phyloP scores from a whole-genome alignment of 2,797 vertebrate species.

The Alectoris magna region DNA sequence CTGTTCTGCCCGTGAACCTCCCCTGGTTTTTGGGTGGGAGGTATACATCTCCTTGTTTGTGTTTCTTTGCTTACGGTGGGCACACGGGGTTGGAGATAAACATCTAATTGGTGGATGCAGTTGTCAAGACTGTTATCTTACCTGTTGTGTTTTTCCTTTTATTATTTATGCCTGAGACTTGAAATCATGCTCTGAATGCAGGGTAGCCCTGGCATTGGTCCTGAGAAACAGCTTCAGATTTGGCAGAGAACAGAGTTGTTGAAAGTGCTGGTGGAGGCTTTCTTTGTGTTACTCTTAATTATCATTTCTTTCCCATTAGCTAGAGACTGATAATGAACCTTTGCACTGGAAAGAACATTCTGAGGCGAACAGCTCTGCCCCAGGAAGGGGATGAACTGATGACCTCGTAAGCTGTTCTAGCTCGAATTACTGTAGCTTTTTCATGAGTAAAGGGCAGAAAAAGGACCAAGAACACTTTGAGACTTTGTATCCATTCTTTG shows the following conservation, averaged over 20 bases:
- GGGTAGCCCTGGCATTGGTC: slow-evolving; percentile 16
- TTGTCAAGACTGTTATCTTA: slow-evolving; percentile 21
- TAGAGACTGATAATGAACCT: slow-evolving; percentile 57
- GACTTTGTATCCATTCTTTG: slow-evolving; percentile 8
- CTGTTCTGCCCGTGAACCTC: slow-evolving; percentile 37
- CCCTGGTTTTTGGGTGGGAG: neutral
- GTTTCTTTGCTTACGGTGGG: neutral
- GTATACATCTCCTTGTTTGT: neutral
- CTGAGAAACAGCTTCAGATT: slow-evolving; percentile 47
- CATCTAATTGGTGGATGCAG: neutral
- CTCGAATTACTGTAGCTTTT: slow-evolving; percentile 57
- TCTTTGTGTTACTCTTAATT: slow-evolving; percentile 63
- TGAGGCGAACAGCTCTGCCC: slow-evolving; percentile 26
- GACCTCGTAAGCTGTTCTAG: slow-evolving; percentile 32
- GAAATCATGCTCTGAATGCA: slow-evolving; percentile 40
- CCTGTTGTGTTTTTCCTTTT: neutral
- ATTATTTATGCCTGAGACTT: slow-evolving; percentile 27
- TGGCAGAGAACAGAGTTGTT: slow-evolving; percentile 17
- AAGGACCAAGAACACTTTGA: slow-evolving; percentile 19
- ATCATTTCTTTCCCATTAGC: slow-evolving; percentile 68
- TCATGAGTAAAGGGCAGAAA: neutral
- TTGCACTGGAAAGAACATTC: slow-evolving; percentile 47
- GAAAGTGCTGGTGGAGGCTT: slow-evolving; percentile 41
- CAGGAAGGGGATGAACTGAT: slow-evolving; percentile 34
- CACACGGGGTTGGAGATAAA: neutral